Evolutionary conservation across 2,888 invertebrate species (phyloP).

Genomic region (Mythimna loreyi): DNA sequence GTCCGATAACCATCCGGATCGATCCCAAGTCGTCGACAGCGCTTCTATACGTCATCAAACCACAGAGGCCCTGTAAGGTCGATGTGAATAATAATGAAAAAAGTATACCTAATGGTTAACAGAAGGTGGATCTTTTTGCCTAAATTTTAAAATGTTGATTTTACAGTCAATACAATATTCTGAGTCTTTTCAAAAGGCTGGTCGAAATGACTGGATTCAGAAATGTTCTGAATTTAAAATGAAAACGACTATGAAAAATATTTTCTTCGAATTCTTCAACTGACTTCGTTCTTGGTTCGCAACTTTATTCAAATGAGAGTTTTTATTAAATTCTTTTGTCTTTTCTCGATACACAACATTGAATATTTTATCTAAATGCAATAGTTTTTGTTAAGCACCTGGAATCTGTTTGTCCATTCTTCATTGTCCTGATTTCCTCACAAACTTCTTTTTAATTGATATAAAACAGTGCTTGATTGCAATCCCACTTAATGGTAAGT

Average conservation of each 20-base stretch:
- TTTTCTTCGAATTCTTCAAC: constrained; percentile 21
- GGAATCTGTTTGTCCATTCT: background rate
- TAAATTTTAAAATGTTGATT: background rate
- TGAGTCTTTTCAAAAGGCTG: background rate
- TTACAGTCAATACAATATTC: background rate
- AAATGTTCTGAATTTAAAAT: constrained; percentile 36
- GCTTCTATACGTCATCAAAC: too few species aligned
- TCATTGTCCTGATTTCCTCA: too few species aligned
- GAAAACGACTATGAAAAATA: constrained; percentile 12
- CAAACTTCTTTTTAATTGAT: too few species aligned
- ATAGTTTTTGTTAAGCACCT: background rate
- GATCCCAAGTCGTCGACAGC: too few species aligned
- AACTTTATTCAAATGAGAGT: constrained; percentile 43
- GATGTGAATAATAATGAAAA: too few species aligned
- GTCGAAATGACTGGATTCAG: constrained; percentile 8
- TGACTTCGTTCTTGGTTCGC: constrained; percentile 4
- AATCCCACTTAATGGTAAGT: too few species aligned
- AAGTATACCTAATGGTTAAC: too few species aligned
- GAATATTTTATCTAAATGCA: background rate
- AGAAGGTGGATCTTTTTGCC: too few species aligned
- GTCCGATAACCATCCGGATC: too few species aligned
- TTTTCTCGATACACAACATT: constrained; percentile 18
- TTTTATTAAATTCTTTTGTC: constrained; percentile 27
- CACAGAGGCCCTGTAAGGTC: too few species aligned
- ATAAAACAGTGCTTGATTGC: too few species aligned